Conservation (phyloP, 1,140 invertebrate genomes). For the Temnothorax longispinosus region DNA sequence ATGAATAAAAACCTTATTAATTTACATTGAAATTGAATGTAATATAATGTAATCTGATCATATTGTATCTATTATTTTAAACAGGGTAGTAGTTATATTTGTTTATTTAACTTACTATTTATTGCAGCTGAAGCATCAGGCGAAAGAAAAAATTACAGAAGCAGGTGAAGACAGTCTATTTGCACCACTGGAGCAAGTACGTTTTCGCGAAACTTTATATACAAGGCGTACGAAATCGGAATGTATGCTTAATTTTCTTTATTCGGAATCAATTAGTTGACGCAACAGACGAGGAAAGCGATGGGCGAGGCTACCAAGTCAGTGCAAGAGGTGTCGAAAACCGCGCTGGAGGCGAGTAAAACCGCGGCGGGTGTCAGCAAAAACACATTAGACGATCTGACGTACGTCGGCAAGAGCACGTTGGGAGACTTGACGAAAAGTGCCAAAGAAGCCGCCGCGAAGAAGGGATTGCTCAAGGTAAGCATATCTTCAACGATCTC, state of each 20-base stretch:
- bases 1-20: too few relatives aligned
- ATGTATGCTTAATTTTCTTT: not conserved
- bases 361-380: constrained; percentile 94
- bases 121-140: constrained; percentile 88
- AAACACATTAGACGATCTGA: constrained; percentile 94
- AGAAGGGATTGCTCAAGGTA: constrained; percentile 94
- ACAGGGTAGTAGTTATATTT: not conserved
- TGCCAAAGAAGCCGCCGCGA: constrained; percentile 94
- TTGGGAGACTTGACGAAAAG: constrained; percentile 96
- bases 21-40: too few relatives aligned
- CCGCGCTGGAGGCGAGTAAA: constrained; percentile 94
- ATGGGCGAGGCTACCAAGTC: constrained; percentile 94
- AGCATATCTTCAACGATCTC: not conserved
- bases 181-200: constrained; percentile 91
- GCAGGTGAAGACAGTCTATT: constrained; percentile 90
- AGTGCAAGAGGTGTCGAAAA: constrained; percentile 93
- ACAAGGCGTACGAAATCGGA: not conserved
- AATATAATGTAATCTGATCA: too few relatives aligned
- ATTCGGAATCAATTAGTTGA: constrained; percentile 87
- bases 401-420: constrained; percentile 94
- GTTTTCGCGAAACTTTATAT: not conserved
- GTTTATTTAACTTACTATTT: constrained; percentile 38
- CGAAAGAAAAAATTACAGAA: constrained; percentile 89
- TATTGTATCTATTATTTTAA: too few relatives aligned
- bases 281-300: constrained; percentile 95